Percentiles rank a stretch among this genome's conserved stretches.
Conservation (phyloP, 2,113 vertebrate species). For the Nymphicus hollandicus region DNA sequence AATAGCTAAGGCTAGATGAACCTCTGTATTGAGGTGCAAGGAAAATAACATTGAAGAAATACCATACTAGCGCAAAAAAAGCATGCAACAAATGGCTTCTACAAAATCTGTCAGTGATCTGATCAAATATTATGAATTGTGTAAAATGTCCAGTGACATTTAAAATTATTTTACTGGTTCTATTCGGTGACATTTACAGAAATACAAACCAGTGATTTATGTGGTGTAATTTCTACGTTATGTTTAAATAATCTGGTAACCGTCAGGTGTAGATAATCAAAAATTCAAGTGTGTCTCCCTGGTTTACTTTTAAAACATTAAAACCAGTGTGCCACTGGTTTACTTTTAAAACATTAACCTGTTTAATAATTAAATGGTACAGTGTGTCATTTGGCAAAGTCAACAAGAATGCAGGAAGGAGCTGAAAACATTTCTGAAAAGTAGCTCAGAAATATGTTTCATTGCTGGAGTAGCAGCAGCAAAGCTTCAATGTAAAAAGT, state of each 20-base stretch:
- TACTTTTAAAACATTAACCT: neutral
- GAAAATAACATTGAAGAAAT: neutral
- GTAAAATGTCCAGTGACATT: neutral
- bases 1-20: neutral
- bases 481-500: neutral
- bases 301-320: conserved; percentile 2
- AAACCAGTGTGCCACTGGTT: no score
- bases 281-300: neutral
- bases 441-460: neutral
- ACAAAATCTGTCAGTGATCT: neutral
- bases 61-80: neutral
- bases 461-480: neutral
- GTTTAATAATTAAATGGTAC: conserved; percentile 3
- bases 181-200: neutral
- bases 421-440: neutral
- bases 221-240: neutral
- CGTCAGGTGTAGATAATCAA: neutral
- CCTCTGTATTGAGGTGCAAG: neutral
- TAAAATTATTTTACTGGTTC: neutral
- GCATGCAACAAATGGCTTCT: neutral
- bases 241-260: neutral
- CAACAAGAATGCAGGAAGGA: neutral
- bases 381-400: neutral
- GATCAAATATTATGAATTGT: neutral
- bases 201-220: neutral